Evolutionary conservation across 2,888 invertebrate genomes (phyloP), one percentile per base, ranked within the genome.

Genomic region (Campoplex nolae): DNA sequence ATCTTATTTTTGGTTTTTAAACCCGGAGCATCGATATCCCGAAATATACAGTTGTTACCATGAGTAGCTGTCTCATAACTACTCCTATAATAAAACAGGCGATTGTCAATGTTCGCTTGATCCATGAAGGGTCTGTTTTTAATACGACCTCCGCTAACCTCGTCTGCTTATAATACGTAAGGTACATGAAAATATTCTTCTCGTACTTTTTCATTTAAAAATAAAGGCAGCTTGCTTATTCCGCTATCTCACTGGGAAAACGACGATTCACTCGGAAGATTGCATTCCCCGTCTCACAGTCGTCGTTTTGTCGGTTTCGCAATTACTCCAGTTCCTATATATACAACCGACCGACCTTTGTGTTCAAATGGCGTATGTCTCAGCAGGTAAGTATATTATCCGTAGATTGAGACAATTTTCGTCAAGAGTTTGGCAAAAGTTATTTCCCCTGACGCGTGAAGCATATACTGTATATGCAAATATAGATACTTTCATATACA

Each of bases 251-350:
- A 45, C 73, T 35, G 48, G 48, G 42, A 35, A 79, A 83, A 70
- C 76, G 67, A 80, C 71, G 83, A 80, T 48, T 83, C 79, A 70
- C 70, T 65, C 23, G 76, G 83, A 76, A 86, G 65, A 86, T 86
- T 86, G 83, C 83, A 86, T 83, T 86, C 71, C 67, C 65, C 79
- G 83, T 83, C 79, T 74, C 54, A 38, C 28, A 42, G 77, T 56
- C 82, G 71, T 62, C 83, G 45, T 84, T 56, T 68, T 35, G 32
- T 83, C 56, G 74, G 85, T 85, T 70, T 78, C 28, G 51, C 67
- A 77, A 82, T 78, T 45, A 85, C 65, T 56, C 18, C 67, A 42
- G 4, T 23, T 56, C 45, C 32, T 62, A 62, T 67, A 42, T 54
- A 42, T 54, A 54, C 42, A 38, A 68, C 42, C 54, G 54, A 18